phyloP scores from a whole-genome alignment of 2,888 invertebrate species.

The Kuschelorhynchus macadamiae region DNA sequence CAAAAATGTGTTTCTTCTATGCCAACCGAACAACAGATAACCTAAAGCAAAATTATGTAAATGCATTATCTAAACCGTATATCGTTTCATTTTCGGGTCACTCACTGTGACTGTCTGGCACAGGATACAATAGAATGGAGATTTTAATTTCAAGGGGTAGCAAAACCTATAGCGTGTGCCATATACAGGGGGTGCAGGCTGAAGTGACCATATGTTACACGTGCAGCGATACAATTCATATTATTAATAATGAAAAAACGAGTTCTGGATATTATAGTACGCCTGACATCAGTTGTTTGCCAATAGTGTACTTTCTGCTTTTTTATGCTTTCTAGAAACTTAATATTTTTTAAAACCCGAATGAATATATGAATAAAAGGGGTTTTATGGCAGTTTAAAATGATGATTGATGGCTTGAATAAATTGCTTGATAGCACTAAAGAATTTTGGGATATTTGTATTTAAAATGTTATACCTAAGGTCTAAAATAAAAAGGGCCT shows the following conservation, averaged over 20 bases:
- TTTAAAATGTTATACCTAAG: too few relatives aligned
- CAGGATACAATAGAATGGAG: slow-evolving; percentile 33
- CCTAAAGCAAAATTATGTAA: not conserved
- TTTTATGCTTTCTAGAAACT: too few relatives aligned
- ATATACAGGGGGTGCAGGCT: slow-evolving; percentile 41
- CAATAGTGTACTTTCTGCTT: too few relatives aligned
- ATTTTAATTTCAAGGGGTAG: slow-evolving; percentile 44
- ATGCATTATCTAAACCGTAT: slow-evolving; percentile 6
- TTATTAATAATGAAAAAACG: slow-evolving; percentile 47
- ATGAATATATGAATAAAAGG: too few relatives aligned
- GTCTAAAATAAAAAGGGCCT: too few relatives aligned
- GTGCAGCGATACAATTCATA: slow-evolving; percentile 44
- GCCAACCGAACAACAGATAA: too few relatives aligned
- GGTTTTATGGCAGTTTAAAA: too few relatives aligned
- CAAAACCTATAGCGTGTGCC: slow-evolving; percentile 37
- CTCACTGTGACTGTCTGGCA: slow-evolving; percentile 26
- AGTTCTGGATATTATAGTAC: slow-evolving; percentile 28
- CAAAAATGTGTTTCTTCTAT: not conserved
- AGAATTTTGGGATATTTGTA: too few relatives aligned
- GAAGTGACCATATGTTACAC: slow-evolving; percentile 54
- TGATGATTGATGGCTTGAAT: too few relatives aligned
- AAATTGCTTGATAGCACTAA: too few relatives aligned
- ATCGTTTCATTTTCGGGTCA: slow-evolving; percentile 13
- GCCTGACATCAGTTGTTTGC: too few relatives aligned
- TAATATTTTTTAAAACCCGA: too few relatives aligned